Base-by-base conservation (phyloP, 2,113 vertebrate genomes). In the Delphinus delphis region DNA sequence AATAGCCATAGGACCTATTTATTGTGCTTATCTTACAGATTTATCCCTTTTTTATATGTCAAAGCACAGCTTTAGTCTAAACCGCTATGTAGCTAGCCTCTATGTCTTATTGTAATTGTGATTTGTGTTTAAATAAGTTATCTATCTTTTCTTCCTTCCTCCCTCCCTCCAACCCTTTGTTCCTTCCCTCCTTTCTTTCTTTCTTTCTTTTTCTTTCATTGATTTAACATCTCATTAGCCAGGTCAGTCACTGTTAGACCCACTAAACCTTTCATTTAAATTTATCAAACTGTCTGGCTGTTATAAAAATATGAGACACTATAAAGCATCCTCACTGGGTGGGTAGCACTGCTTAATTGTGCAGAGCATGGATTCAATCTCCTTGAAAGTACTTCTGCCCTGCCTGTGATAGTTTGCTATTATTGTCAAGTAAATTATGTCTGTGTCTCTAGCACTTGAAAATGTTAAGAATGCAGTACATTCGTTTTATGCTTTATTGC, bases 251-350 rank as follows among this genome's bases (percentile, higher is more conserved):
- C 91, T 86, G 65, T 83, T 96, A 44, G 38, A 95, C 18, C 79
- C 94, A 82, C 55, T 94, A 21, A 77, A 65, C 11, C 44, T 93
- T 97, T 89, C 77, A 76, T 97, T 97, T 98, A 88, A 85, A 94
- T 94, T 96, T 94, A 86, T 38, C 55, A 93, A 88, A 96, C 5
- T 23, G 55, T 76, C 86, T 11, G 65, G 44, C 50, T 88, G 23
- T 76, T 94, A 93, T n/a, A 47, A 87, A 97, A 97, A 77, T 53
- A 95, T 26, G 90, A 97, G 80, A 77, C 0, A 85, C 15, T 71
- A 63, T 96, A 92, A 96, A 97, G 1, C 11, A 53, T 88, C 84
- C 82, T 58, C 14, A 77, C 83, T 81, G 13, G 83, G 26, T 55
- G 8, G 8, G 36, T 60, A 65, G 20, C 9, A 83, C 3, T 85